Evolutionary conservation across 2,797 vertebrate species (phyloP), one percentile per base, ranked within the genome.

Genomic region (Silurus lanzhouensis): DNA sequence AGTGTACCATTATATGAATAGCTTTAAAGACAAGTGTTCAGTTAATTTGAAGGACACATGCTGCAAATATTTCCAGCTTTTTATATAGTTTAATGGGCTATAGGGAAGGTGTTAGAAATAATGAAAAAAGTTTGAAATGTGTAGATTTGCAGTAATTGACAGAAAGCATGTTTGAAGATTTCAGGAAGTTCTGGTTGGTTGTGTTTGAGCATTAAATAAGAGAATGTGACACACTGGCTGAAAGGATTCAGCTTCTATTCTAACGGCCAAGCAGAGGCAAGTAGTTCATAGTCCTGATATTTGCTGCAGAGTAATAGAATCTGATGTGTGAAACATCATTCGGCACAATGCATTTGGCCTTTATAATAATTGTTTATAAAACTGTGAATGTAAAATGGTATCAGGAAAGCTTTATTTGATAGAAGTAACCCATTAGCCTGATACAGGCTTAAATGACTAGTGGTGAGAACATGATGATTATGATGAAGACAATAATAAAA

Each of bases 1-100:
- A 44, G 76, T 3, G 76, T 61, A 44, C 27, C 55, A 22, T 77
- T 60, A 78, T 77, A 38, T 77, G 55, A 60, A 77, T 20, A 38
- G 25, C 2, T 58, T 8, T 77, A 77, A 57, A 75, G 48, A 55
- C n/a, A 75, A 77, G 25, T 19, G 57, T 61, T 61, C 20, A 22
- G 20, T 60, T 77, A 14, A 63, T 79, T 4, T 44, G 31, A 44
- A 61, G 14, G 19, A 61, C 10, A 9, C 27, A 14, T 38, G 20
- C 19, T 38, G 9, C 19, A 78, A 78, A 44, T 44, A n/a, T 44
- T 61, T 14, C 10, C 19, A 44, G 19, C 31, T 61, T 60, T 58
- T 22, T 22, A 27, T 4, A 77, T 25, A 4, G 1, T 31, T 76
- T 58, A 22, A 5, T 12, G 20, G 27, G 27, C 57, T 31, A 44